Conservation (phyloP, 2,888 invertebrate genomes). For the Caenorhabditis macrosperma region DNA sequence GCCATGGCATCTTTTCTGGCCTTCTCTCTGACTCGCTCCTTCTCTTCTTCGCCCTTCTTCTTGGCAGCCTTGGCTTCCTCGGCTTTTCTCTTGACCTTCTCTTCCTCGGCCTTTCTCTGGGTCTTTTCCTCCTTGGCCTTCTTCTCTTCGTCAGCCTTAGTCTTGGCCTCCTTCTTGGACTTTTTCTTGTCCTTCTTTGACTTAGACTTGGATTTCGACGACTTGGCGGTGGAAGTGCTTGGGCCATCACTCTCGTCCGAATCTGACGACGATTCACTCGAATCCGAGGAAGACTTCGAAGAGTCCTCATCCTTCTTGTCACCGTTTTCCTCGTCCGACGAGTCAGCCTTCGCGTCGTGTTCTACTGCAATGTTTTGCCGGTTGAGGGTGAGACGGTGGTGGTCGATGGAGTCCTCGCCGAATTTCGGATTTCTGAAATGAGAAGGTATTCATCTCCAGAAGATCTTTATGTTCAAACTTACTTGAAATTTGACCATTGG, state of each 20-base stretch:
- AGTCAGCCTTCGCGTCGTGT: background rate
- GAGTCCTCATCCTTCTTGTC: background rate
- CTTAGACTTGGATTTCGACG: background rate
- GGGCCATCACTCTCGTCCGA: slow-evolving; percentile 1
- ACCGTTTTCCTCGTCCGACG: background rate
- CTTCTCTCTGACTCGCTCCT: background rate
- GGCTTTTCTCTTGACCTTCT: background rate
- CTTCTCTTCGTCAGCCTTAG: background rate
- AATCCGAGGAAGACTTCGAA: background rate
- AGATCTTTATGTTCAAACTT: background rate
- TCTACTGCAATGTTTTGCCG: slow-evolving; percentile 16
- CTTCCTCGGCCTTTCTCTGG: background rate
- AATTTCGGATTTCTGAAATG: slow-evolving; percentile 27
- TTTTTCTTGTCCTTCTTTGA: slow-evolving; percentile 2
- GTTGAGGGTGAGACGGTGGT: slow-evolving; percentile 30
- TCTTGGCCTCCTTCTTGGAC: background rate
- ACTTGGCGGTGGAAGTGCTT: slow-evolving; percentile 1
- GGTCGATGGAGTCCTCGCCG: slow-evolving; percentile 5
- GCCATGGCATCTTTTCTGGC: background rate
- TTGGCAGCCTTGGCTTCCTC: background rate
- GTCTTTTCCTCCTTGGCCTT: too few species aligned
- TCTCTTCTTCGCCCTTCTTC: background rate
- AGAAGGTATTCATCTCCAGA: background rate
- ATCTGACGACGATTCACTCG: background rate
- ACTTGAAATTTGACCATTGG: slow-evolving; percentile 55